Conservation (phyloP, 2,113 vertebrate species). For the Leiothrix lutea region DNA sequence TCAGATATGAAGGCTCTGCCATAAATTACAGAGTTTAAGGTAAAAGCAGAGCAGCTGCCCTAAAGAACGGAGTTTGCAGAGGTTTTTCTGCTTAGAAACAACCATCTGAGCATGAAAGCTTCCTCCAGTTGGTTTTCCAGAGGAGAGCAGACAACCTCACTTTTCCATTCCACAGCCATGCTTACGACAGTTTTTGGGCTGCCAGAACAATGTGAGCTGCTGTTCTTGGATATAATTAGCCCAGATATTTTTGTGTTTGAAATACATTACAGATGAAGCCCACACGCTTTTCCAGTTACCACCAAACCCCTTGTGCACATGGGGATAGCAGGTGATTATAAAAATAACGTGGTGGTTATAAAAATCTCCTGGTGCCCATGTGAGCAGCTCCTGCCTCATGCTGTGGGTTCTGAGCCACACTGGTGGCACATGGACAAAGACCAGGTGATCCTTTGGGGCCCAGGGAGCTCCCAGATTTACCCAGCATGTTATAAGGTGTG, state of each 20-base stretch:
- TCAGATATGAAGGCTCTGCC: background rate
- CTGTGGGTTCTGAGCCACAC: background rate
- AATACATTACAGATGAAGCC: background rate
- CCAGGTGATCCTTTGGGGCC: background rate
- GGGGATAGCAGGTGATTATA: background rate
- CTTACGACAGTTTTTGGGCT: background rate
- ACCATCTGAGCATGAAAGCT: background rate
- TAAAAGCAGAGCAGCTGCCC: background rate
- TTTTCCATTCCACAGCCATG: background rate
- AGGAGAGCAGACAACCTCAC: background rate
- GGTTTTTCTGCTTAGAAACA: background rate
- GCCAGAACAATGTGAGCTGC: background rate
- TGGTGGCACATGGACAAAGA: constrained; percentile 17
- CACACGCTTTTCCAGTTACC: constrained; percentile 5
- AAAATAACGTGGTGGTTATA: background rate
- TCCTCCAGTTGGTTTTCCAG: background rate
- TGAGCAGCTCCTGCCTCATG: background rate
- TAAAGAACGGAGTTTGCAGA: background rate
- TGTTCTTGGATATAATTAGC: background rate
- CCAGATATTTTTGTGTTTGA: constrained; percentile 16
- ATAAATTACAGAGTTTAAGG: background rate
- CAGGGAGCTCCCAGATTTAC: background rate
- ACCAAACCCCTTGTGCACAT: background rate
- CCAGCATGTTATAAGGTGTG: background rate
- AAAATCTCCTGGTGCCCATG: background rate